Conservation (phyloP, 2,888 invertebrate species). For the Lagria hirta region DNA sequence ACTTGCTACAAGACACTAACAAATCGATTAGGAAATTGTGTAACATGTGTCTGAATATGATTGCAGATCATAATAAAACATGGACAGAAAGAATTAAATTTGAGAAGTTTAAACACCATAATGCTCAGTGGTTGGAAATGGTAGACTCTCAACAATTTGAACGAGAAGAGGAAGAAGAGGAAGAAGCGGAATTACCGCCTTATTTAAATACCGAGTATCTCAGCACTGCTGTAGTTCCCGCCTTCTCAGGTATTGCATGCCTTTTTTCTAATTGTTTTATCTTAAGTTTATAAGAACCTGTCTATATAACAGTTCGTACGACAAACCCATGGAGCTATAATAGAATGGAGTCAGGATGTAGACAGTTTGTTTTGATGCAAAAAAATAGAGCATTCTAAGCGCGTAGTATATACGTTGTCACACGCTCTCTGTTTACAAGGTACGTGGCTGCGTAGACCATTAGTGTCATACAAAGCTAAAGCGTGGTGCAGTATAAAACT, state of each 20-base stretch:
- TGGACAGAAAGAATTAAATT: slow-evolving; percentile 93
- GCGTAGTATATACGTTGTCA: no score
- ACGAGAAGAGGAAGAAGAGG: slow-evolving; percentile 58
- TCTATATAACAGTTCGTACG: no score
- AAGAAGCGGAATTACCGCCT: slow-evolving; percentile 70
- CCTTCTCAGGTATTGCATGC: slow-evolving; percentile 48
- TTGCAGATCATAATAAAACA: slow-evolving; percentile 85
- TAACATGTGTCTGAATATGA: slow-evolving; percentile 92
- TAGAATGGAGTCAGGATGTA: no score
- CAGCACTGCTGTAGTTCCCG: slow-evolving; percentile 51
- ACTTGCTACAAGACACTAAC: slow-evolving; percentile 97
- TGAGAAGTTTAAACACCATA: slow-evolving; percentile 97
- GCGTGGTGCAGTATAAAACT: no score
- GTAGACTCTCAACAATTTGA: slow-evolving; percentile 70
- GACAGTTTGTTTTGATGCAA: no score
- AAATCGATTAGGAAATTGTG: slow-evolving; percentile 90
- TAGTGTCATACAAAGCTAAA: no score
- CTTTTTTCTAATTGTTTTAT: slow-evolving; percentile 4
- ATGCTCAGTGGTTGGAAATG: slow-evolving; percentile 98
- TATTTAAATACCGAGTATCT: slow-evolving; percentile 72
- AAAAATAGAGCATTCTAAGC: no score
- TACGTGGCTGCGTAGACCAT: no score
- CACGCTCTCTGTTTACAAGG: no score
- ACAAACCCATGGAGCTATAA: no score
- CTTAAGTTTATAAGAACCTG: slow-evolving; percentile 8